phyloP scores from a whole-genome alignment of 2,113 vertebrate species.

The Heliornis fulica region DNA sequence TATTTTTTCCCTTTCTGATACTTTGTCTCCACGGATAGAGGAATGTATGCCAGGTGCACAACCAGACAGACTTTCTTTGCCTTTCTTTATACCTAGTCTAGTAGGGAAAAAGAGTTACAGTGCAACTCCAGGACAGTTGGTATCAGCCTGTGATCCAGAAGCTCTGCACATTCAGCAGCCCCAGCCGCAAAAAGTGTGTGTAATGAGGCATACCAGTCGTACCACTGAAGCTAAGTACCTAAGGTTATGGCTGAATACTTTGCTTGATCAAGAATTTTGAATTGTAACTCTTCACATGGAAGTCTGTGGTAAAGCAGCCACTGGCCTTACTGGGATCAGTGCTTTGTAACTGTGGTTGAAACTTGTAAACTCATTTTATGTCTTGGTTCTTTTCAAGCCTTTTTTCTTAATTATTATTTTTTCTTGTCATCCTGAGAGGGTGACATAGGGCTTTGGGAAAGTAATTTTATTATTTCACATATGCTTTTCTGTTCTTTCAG shows the following conservation, averaged over 20 bases:
- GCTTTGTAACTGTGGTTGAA: not conserved
- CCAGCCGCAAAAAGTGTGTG: not conserved
- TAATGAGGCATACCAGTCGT: not conserved
- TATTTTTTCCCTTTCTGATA: slow-evolving; percentile 16
- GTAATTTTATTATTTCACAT: not conserved
- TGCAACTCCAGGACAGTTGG: not conserved
- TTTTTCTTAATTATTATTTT: accelerated
- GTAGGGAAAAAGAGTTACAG: not conserved
- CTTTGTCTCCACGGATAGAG: slow-evolving; percentile 19
- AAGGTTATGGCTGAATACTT: not conserved
- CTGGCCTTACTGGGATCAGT: not conserved
- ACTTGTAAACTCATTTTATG: not conserved
- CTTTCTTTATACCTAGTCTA: not conserved
- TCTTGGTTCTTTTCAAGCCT: not conserved
- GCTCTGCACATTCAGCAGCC: not conserved
- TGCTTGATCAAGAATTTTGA: not conserved
- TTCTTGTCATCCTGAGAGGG: not conserved
- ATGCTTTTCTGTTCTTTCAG: not conserved
- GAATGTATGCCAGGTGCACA: slow-evolving; percentile 32
- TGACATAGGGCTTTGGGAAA: not conserved
- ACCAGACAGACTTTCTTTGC: slow-evolving; percentile 27
- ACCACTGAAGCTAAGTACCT: not conserved
- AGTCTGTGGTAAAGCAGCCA: not conserved
- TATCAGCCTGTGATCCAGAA: not conserved
- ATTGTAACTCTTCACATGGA: not conserved